Evolutionary conservation across 2,797 vertebrate genomes (phyloP).

Genomic region (Brachyalestes nurse): DNA sequence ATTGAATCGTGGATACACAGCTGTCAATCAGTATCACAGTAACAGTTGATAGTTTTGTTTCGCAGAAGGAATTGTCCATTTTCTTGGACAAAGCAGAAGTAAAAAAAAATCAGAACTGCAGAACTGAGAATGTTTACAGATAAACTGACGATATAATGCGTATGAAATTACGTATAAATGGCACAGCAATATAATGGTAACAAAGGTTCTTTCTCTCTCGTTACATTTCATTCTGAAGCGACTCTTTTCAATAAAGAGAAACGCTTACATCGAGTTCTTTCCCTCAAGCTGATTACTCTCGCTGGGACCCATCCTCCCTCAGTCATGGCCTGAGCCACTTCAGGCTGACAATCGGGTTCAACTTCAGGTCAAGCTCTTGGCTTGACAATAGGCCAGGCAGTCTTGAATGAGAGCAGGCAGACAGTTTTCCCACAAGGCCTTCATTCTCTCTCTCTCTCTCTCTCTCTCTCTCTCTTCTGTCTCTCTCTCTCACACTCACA

Average conservation of each 20-base stretch:
- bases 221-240: conserved; percentile 6
- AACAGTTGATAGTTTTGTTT: no score
- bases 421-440: conserved; percentile 80
- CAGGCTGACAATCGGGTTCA: conserved; percentile 99
- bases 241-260: background rate
- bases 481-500: background rate
- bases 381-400: conserved; percentile 93
- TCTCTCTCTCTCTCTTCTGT: no score
- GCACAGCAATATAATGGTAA: no score
- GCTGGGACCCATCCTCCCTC: conserved; percentile 69
- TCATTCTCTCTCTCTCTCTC: conserved; percentile 71
- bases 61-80: no score
- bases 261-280: conserved; percentile 14
- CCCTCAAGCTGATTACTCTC: conserved; percentile 61
- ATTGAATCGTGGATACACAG: background rate
- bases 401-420: conserved; percentile 92
- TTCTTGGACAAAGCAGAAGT: no score
- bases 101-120: no score
- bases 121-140: no score
- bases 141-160: no score
- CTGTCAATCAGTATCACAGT: background rate
- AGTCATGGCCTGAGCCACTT: conserved; percentile 76
- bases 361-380: conserved; percentile 96
- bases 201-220: no score
- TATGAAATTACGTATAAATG: no score